Conservation (phyloP, 2,888 invertebrate genomes). For the Chloroclystis v-ata region DNA sequence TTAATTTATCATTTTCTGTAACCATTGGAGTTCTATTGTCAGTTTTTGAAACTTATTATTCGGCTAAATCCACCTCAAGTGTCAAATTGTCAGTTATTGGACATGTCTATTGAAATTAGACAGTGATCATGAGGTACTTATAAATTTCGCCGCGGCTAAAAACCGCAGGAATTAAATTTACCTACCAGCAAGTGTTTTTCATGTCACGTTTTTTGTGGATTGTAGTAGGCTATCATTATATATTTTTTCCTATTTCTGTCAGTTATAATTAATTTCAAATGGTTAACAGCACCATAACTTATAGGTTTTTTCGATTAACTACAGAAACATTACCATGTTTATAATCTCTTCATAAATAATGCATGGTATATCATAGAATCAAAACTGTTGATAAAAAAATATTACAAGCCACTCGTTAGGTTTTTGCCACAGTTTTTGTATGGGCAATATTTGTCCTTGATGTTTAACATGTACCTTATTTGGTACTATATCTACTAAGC, state of each 20-base stretch:
- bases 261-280: neutral
- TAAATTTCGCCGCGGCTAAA: slow-evolving; percentile 6
- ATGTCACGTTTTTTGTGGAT: neutral
- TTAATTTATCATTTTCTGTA: slow-evolving; percentile 1
- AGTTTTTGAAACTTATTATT: neutral
- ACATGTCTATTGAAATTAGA: slow-evolving; percentile 3
- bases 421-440: slow-evolving; percentile 27
- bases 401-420: slow-evolving; percentile 12
- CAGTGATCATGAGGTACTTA: slow-evolving; percentile 7
- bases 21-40: slow-evolving; percentile 5
- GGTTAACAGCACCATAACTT: neutral
- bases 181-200: no score
- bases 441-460: slow-evolving; percentile 32
- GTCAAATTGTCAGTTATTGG: slow-evolving; percentile 11
- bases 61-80: slow-evolving; percentile 3
- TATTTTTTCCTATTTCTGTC: neutral
- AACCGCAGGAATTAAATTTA: no score
- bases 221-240: neutral
- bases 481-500: slow-evolving; percentile 9
- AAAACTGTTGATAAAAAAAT: slow-evolving; percentile 18
- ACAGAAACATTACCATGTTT: neutral
- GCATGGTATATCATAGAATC: slow-evolving; percentile 17
- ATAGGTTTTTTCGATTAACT: neutral
- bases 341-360: slow-evolving; percentile 20
- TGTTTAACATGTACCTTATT: slow-evolving; percentile 26